A percentile compares a stretch with the other conserved stretches of the same genome.
These are phyloP conservation scores for Psettodes erumei DNA, from an alignment of 2,113 vertebrate species.

Conservation along the genomic window DNA sequence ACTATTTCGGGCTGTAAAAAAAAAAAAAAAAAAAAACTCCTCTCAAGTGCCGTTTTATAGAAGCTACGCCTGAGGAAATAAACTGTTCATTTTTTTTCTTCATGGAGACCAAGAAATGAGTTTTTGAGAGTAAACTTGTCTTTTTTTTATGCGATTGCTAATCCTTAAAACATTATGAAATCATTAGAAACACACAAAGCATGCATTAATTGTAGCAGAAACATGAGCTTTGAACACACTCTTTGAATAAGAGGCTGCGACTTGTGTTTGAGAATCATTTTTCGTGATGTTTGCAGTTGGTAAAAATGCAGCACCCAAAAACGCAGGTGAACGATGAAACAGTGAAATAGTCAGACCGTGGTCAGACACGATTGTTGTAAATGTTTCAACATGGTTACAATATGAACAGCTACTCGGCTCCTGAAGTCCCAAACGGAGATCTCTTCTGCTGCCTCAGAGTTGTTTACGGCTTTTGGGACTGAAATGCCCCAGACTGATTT, in stretches of 20 bases:
- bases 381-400: neutral
- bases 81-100: neutral
- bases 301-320: slow-evolving; percentile 17
- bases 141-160: neutral
- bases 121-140: neutral
- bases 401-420: neutral
- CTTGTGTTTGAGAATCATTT: slow-evolving; percentile 9
- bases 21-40: neutral
- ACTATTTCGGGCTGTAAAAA: neutral
- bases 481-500: neutral
- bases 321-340: slow-evolving; percentile 22
- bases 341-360: slow-evolving; percentile 23
- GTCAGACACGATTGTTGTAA: neutral
- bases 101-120: slow-evolving; percentile 6
- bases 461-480: slow-evolving; percentile 27
- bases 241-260: neutral
- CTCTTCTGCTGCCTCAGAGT: neutral
- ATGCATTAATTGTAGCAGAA: slow-evolving; percentile 2
- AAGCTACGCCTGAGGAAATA: slow-evolving; percentile 4
- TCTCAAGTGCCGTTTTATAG: neutral
- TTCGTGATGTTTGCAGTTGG: neutral
- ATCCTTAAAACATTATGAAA: slow-evolving; percentile 10
- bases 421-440: neutral
- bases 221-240: slow-evolving; percentile 1
- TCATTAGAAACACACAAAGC: slow-evolving; percentile 4